These are phyloP conservation scores for Haliclona indistincta DNA, from an alignment of 37 sponge, comb jelly and placozoan genomes.

Conservation along the genomic window DNA sequence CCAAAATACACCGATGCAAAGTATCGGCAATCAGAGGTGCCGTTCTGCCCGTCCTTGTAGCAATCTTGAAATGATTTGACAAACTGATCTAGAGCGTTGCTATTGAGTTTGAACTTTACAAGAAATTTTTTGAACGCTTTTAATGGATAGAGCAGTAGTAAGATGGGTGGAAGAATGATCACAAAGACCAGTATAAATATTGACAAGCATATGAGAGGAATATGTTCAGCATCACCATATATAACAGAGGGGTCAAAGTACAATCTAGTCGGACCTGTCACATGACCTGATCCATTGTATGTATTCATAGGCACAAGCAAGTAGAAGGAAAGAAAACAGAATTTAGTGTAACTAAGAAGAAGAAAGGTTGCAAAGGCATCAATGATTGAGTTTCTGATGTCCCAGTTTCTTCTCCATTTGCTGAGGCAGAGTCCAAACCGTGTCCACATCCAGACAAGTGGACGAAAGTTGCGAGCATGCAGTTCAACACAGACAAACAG, in stretches of 20 bases:
- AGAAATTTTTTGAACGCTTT: background rate
- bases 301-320: background rate
- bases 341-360: slow-evolving; percentile 16
- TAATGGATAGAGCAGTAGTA: background rate
- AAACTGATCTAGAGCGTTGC: background rate
- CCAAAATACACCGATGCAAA: background rate
- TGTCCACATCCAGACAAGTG: background rate
- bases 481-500: background rate
- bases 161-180: background rate
- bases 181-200: background rate
- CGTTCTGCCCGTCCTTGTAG: background rate
- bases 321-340: slow-evolving; percentile 5
- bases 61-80: background rate
- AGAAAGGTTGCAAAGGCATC: slow-evolving; percentile 28
- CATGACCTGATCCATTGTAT: background rate
- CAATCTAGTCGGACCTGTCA: background rate
- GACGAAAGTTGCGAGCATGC: background rate
- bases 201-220: background rate
- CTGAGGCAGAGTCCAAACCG: background rate
- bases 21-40: background rate
- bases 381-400: slow-evolving; percentile 7
- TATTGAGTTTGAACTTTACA: background rate
- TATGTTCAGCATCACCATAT: background rate
- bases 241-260: background rate
- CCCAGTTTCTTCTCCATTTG: slow-evolving; percentile 14